A percentile compares a stretch with the other conserved stretches of the same genome.
phyloP scores from a whole-genome alignment of 2,888 invertebrate species.

The Plebejus melissa region DNA sequence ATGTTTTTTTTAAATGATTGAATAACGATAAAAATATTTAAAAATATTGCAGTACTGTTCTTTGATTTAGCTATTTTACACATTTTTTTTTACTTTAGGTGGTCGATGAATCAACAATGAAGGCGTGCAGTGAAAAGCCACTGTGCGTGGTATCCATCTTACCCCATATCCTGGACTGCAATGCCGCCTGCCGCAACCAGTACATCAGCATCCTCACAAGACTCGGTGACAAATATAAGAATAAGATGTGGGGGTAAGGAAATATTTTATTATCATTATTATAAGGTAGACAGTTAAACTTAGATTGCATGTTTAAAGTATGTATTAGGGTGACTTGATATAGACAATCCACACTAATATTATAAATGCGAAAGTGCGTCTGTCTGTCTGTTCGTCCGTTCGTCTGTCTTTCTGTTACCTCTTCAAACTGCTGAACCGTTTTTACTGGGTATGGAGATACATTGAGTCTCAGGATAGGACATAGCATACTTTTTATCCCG shows the following conservation, averaged over 20 bases:
- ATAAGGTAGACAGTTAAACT: background rate
- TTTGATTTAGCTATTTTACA: background rate
- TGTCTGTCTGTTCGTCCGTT: too few species aligned
- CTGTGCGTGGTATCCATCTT: constrained; percentile 94
- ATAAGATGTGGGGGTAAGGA: constrained; percentile 94
- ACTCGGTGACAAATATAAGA: constrained; percentile 94
- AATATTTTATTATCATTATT: background rate
- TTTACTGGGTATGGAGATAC: too few species aligned
- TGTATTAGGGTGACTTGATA: too few species aligned
- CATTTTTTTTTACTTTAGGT: constrained; percentile 71
- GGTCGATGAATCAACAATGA: constrained; percentile 80
- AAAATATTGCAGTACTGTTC: background rate
- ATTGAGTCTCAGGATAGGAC: too few species aligned
- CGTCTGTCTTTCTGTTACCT: too few species aligned
- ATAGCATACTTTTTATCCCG: too few species aligned
- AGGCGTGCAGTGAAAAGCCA: constrained; percentile 91
- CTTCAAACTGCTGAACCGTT: too few species aligned
- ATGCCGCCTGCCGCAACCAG: constrained; percentile 93
- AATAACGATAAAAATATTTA: too few species aligned
- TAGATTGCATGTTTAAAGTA: too few species aligned
- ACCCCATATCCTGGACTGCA: constrained; percentile 97
- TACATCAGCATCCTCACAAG: constrained; percentile 86
- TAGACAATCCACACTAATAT: too few species aligned
- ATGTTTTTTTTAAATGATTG: too few species aligned
- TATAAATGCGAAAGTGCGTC: too few species aligned